A percentile compares a stretch with the other conserved stretches of the same genome.
Evolutionary conservation across 2,888 invertebrate species (phyloP).

Genomic region (Cosmorhoe ocellata): DNA sequence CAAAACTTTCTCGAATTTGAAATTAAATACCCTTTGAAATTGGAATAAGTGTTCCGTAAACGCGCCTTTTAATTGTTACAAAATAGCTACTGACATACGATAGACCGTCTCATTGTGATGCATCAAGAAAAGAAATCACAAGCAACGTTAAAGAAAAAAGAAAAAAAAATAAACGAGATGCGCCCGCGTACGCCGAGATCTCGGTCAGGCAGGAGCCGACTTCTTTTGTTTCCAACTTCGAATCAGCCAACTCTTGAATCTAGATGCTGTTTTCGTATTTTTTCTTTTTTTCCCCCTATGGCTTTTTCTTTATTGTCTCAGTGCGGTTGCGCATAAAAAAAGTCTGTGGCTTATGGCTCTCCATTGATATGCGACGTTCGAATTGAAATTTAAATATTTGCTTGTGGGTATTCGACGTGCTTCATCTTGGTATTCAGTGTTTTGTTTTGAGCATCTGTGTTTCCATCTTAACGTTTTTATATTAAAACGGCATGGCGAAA

Average conservation of each 20-base stretch:
- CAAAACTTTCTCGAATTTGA: background rate
- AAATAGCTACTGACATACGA: constrained; percentile 73
- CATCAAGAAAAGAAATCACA: constrained; percentile 78
- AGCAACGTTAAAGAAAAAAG: constrained; percentile 62
- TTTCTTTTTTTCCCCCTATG: constrained; percentile 62
- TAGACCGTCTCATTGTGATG: constrained; percentile 78
- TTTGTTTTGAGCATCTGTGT: constrained; percentile 69
- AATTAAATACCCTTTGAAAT: background rate
- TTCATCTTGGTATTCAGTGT: constrained; percentile 61
- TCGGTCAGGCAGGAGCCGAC: constrained; percentile 79
- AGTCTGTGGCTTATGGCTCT: constrained; percentile 81
- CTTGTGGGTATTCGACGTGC: constrained; percentile 71
- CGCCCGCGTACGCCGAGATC: constrained; percentile 78
- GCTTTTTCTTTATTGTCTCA: constrained; percentile 81
- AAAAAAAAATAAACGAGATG: constrained; percentile 67
- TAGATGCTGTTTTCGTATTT: constrained; percentile 77
- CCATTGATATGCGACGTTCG: constrained; percentile 82
- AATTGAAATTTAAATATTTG: constrained; percentile 83
- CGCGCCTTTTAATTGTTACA: constrained; percentile 53
- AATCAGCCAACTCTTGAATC: constrained; percentile 82
- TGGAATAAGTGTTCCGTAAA: background rate
- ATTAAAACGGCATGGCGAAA: constrained; percentile 43
- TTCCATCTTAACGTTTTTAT: constrained; percentile 76
- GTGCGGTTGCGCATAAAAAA: constrained; percentile 68
- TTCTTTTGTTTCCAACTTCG: constrained; percentile 79